Conservation (phyloP, 2,888 invertebrate genomes). For the Galeruca laticollis region DNA sequence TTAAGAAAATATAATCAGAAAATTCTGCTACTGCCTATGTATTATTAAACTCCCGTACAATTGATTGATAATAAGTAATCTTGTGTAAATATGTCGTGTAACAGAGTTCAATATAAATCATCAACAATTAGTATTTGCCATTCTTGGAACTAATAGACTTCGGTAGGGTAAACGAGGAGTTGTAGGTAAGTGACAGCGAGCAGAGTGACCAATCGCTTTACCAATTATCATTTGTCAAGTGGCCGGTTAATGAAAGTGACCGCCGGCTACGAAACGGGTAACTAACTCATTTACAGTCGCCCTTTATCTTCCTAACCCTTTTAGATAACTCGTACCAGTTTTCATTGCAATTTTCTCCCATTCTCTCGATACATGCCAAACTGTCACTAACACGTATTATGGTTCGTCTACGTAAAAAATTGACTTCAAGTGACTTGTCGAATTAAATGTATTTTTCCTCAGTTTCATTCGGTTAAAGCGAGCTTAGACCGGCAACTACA, state of each 20-base stretch:
- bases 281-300: slow-evolving; percentile 65
- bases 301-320: slow-evolving; percentile 67
- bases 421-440: slow-evolving; percentile 16
- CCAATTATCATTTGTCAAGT: slow-evolving; percentile 69
- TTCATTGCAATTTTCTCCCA: slow-evolving; percentile 51
- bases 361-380: slow-evolving; percentile 56
- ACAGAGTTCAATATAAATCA: slow-evolving; percentile 57
- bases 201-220: slow-evolving; percentile 66
- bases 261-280: slow-evolving; percentile 63
- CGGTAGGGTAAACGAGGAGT: slow-evolving; percentile 60
- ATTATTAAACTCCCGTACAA: too few species aligned
- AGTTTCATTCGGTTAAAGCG: neutral
- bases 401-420: slow-evolving; percentile 43
- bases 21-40: too few species aligned
- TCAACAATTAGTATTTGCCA: slow-evolving; percentile 60
- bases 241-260: slow-evolving; percentile 68
- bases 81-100: slow-evolving; percentile 2
- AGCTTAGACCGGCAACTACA: too few species aligned
- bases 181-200: slow-evolving; percentile 65
- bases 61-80: neutral
- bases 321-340: slow-evolving; percentile 50
- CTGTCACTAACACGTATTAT: slow-evolving; percentile 60
- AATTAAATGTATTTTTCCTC: slow-evolving; percentile 3
- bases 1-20: too few species aligned
- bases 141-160: slow-evolving; percentile 59